Percentiles rank a stretch among this genome's conserved stretches.
Evolutionary conservation across 1,140 invertebrate species (phyloP).

Genomic region (Sinonovacula constricta): DNA sequence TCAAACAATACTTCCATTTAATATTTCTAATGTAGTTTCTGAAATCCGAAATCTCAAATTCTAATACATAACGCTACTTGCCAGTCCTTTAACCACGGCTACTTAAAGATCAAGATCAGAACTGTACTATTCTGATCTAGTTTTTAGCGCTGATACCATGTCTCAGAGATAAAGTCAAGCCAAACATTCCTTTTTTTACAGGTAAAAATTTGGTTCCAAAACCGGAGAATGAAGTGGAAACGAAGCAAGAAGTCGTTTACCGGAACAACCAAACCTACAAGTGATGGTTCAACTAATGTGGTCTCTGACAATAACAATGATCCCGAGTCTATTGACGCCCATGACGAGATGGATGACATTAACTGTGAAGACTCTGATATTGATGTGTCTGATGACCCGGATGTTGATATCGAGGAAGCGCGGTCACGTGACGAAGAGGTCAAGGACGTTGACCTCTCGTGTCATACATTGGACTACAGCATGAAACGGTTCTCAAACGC

Average conservation of each 20-base stretch:
- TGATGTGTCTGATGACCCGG: conserved; percentile 65
- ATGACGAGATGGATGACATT: conserved; percentile 52
- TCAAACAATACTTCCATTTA: no score
- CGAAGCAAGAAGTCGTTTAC: conserved; percentile 72
- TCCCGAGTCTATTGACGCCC: conserved; percentile 13
- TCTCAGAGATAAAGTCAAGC: not conserved
- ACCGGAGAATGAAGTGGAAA: conserved; percentile 99
- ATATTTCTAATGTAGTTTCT: no score
- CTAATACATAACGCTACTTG: no score
- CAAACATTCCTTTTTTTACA: conserved; percentile 80
- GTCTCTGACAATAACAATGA: not conserved
- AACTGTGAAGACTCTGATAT: conserved; percentile 65
- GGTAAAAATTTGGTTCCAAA: conserved; percentile 83
- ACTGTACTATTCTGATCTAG: not conserved
- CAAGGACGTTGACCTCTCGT: conserved; percentile 14
- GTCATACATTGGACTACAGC: conserved; percentile 26
- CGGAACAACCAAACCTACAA: conserved; percentile 34
- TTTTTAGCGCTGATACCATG: not conserved
- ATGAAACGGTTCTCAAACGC: conserved; percentile 22
- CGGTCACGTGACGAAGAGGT: conserved; percentile 32
- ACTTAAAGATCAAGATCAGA: no score
- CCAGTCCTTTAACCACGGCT: no score
- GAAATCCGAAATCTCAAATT: no score
- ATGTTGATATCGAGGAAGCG: conserved; percentile 57
- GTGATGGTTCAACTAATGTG: not conserved